phyloP scores from a whole-genome alignment of 2,797 vertebrate genomes.

The Aldrovandia affinis region DNA sequence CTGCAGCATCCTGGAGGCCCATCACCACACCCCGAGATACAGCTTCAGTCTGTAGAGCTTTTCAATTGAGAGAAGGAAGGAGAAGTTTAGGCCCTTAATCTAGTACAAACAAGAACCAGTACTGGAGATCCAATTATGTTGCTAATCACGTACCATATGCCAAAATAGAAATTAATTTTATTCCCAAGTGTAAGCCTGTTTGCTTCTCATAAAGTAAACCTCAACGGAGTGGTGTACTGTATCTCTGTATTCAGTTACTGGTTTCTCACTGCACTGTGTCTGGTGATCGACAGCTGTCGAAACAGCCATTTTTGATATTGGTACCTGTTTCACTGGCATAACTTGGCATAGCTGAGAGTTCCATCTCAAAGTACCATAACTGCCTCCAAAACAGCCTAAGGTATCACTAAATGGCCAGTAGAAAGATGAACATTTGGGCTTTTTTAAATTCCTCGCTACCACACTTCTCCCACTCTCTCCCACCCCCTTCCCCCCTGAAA shows the following conservation, averaged over 20 bases:
- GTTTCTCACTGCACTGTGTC: background rate
- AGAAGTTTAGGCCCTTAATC: background rate
- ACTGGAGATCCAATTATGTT: background rate
- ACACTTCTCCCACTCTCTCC: background rate
- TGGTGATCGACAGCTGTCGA: too few species aligned
- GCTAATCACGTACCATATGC: background rate
- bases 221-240: background rate
- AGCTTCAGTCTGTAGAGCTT: background rate
- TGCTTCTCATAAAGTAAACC: background rate
- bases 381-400: too few species aligned
- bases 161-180: background rate
- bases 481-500: background rate
- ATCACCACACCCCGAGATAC: background rate
- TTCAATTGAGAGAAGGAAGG: conserved; percentile 1
- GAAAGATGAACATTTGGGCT: too few species aligned
- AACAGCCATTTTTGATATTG: background rate
- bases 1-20: background rate
- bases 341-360: too few species aligned
- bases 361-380: too few species aligned
- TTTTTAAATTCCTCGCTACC: too few species aligned
- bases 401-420: too few species aligned
- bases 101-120: background rate
- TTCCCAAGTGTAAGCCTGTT: background rate
- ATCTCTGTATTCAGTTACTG: background rate
- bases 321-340: too few species aligned